Evolutionary conservation across 2,113 vertebrate species (phyloP).

Genomic region (Pluvianellus socialis): DNA sequence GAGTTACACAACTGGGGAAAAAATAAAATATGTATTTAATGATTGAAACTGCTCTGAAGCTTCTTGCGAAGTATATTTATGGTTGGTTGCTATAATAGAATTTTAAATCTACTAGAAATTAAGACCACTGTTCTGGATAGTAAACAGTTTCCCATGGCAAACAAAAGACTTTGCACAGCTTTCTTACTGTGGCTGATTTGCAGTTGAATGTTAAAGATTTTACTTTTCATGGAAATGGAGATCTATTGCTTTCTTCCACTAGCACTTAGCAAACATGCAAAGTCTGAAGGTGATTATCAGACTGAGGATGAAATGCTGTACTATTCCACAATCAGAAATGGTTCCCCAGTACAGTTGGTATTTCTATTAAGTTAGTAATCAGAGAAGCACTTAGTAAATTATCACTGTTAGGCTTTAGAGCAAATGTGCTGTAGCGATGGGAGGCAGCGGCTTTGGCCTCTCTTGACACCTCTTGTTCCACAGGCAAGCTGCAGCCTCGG

Average conservation of each 20-base stretch:
- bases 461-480: background rate
- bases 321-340: background rate
- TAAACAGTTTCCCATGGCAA: background rate
- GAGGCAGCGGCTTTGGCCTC: background rate
- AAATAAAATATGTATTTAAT: constrained; percentile 49
- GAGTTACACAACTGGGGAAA: background rate
- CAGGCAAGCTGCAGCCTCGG: background rate
- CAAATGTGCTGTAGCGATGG: background rate
- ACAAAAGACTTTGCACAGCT: background rate
- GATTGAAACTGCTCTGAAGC: constrained; percentile 32
- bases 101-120: constrained; percentile 49
- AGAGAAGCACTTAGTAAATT: background rate
- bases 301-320: background rate
- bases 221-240: constrained; percentile 12
- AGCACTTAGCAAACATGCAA: background rate
- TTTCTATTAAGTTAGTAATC: background rate
- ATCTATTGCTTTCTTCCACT: background rate
- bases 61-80: constrained; percentile 49
- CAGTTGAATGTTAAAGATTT: background rate
- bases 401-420: background rate
- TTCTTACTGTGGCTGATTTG: constrained; percentile 6
- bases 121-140: constrained; percentile 17
- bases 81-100: constrained; percentile 52
- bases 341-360: background rate
- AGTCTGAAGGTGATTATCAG: background rate